These are phyloP conservation scores for Branchinecta lindahli DNA, from an alignment of 1,140 invertebrate species.

Conservation along the genomic window DNA sequence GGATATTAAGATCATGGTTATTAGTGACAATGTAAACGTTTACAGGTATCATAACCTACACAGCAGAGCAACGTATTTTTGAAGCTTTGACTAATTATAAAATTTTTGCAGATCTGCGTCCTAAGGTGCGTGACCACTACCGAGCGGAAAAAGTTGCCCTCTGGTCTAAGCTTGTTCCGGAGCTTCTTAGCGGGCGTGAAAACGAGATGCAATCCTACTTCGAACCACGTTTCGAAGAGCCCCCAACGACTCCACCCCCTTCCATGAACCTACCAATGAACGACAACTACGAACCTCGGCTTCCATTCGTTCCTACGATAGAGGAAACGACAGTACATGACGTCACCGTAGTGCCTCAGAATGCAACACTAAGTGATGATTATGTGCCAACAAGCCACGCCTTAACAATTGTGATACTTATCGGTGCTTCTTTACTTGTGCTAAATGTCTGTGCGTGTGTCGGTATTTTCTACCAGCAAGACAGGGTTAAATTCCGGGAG, in stretches of 20 bases:
- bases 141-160: slow-evolving; percentile 37
- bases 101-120: slow-evolving; percentile 23
- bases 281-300: not conserved
- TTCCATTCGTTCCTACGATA: not conserved
- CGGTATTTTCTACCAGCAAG: slow-evolving; percentile 57
- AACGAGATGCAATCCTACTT: not conserved
- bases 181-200: slow-evolving; percentile 26
- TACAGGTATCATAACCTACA: no score
- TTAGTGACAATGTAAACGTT: no score
- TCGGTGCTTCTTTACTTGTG: slow-evolving; percentile 60
- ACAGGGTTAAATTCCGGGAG: slow-evolving; percentile 39
- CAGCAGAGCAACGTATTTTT: no score
- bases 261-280: not conserved
- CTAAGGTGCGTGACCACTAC: slow-evolving; percentile 36
- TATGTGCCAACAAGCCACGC: slow-evolving; percentile 26
- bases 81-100: no score
- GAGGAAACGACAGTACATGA: not conserved
- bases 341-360: not conserved
- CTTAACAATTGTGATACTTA: slow-evolving; percentile 52
- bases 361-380: not conserved
- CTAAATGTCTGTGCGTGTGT: slow-evolving; percentile 60
- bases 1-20: no score
- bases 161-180: slow-evolving; percentile 40
- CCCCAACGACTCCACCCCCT: not conserved
- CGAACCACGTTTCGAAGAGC: not conserved